Evolutionary conservation across 2,113 vertebrate species (phyloP), one percentile per base, ranked within the genome.

Genomic region (Nipponia nippon): DNA sequence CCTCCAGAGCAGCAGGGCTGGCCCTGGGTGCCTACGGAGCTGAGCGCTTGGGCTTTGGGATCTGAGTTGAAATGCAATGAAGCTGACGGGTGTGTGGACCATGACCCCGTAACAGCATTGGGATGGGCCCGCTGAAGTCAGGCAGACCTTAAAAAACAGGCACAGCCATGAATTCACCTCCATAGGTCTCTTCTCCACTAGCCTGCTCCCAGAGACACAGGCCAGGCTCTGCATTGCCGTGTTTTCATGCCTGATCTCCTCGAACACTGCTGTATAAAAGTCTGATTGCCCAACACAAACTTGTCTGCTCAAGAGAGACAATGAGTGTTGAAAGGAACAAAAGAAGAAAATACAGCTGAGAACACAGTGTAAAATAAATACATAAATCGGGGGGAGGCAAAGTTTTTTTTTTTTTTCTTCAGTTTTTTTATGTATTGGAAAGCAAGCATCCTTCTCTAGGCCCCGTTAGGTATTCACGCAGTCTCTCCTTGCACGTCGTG

Each of bases 201-300:
- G 53, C 27, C n/a, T 1, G 34, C 26, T 67, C 32, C 27, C 7
- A 2, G 23, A 44, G 12, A 23, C 5, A 9, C 16, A 3, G n/a
- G 18, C 11, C 46, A 17, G 34, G 38, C 26, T n/a, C 44, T 4
- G 44, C n/a, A 0, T 12, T 1, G 25, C 76, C 1, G 0, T 16
- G 16, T 13, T 38, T 36, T 11, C n/a, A 22, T 27, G 47, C 69
- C 42, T 4, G 47, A n/a, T 47, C 79, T 65, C 52, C 67, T 27
- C 6, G 1, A 16, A 12, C 26, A 0, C 36, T 14, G 71, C n/a
- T 22, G 15, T 16, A 2, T 4, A 18, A 58, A 17, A 46, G 13
- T 26, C 42, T 4, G 36, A 16, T 62, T 69, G 76, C 75, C 62
- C 5, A 55, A 50, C 13, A 2, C 69, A 11, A 12, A 38, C 15